Evolutionary conservation across 2,113 vertebrate genomes (phyloP).

Genomic region (Thunnus maccoyii): DNA sequence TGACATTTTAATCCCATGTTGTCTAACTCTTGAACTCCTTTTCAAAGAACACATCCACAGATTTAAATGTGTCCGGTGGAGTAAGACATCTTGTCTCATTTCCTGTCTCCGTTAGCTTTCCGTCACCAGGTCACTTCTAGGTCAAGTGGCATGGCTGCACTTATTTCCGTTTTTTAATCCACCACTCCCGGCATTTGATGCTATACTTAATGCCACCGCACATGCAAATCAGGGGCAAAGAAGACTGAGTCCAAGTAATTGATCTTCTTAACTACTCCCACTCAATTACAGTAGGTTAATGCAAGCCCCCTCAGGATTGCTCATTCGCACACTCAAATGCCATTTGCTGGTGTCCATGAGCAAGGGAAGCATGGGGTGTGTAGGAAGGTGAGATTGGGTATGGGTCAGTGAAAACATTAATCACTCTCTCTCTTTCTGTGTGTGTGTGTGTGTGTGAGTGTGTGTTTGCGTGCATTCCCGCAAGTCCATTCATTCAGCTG

Average conservation of each 20-base stretch:
- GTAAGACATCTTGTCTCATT: conserved; percentile 23
- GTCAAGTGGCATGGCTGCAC: conserved; percentile 25
- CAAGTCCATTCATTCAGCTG: conserved; percentile 43
- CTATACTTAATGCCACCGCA: conserved; percentile 48
- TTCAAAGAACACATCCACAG: conserved; percentile 12
- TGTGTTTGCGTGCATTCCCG: conserved; percentile 17
- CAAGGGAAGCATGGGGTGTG: conserved; percentile 31
- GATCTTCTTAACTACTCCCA: conserved; percentile 79
- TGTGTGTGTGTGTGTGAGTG: not conserved
- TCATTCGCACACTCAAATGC: conserved; percentile 39
- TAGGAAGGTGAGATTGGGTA: conserved; percentile 42
- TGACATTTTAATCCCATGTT: conserved; percentile 10
- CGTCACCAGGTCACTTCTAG: conserved; percentile 42
- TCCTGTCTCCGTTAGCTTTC: conserved; percentile 26
- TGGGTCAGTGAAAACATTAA: conserved; percentile 56
- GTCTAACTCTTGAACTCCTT: conserved; percentile 15
- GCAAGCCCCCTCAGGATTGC: conserved; percentile 61
- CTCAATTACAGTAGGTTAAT: conserved; percentile 80
- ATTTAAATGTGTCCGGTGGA: conserved; percentile 22
- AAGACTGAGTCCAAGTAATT: conserved; percentile 65
- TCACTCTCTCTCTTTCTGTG: conserved; percentile 38
- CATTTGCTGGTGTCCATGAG: conserved; percentile 46
- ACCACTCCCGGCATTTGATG: conserved; percentile 20
- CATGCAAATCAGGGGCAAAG: conserved; percentile 59
- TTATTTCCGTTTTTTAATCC: conserved; percentile 47